These are phyloP conservation scores for Chelmon rostratus DNA, from an alignment of 2,797 vertebrate species.

Conservation along the genomic window DNA sequence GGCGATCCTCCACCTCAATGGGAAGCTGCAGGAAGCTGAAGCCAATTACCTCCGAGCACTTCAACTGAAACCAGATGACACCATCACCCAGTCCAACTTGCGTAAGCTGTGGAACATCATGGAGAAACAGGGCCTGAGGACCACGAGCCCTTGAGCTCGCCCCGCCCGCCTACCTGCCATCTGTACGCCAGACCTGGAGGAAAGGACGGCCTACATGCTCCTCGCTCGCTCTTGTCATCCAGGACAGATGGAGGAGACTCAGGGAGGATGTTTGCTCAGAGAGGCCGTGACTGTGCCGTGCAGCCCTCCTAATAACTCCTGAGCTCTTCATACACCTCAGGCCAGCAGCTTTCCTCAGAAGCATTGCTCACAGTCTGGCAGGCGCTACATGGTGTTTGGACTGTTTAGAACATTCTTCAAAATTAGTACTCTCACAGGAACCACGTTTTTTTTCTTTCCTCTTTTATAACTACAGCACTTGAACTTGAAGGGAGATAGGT, in stretches of 20 bases:
- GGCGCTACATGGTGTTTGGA: constrained; percentile 51
- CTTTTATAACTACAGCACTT: constrained; percentile 79
- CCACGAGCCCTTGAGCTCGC: constrained; percentile 78
- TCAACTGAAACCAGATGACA: constrained; percentile 95
- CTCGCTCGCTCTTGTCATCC: constrained; percentile 39
- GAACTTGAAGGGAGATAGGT: constrained; percentile 77
- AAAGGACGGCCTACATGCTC: constrained; percentile 15
- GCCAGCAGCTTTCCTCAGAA: constrained; percentile 57
- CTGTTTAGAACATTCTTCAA: constrained; percentile 46
- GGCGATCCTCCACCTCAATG: constrained; percentile 98
- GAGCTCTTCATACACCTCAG: constrained; percentile 71
- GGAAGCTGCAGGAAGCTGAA: constrained; percentile 94
- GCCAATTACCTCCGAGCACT: constrained; percentile 97
- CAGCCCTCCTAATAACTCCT: constrained; percentile 61
- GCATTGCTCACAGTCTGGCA: constrained; percentile 61
- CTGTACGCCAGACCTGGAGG: constrained; percentile 53
- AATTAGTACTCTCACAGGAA: constrained; percentile 52
- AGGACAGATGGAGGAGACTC: constrained; percentile 49
- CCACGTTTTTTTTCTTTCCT: constrained; percentile 17
- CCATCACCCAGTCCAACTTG: constrained; percentile 98
- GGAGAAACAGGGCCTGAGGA: constrained; percentile 98
- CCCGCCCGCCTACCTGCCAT: constrained; percentile 43
- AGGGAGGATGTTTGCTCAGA: constrained; percentile 69
- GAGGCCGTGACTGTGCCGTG: constrained; percentile 43
- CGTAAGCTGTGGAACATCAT: constrained; percentile 99